These are phyloP conservation scores for Phalloptychus januarius DNA, from an alignment of 2,797 vertebrate species.

Conservation along the genomic window DNA sequence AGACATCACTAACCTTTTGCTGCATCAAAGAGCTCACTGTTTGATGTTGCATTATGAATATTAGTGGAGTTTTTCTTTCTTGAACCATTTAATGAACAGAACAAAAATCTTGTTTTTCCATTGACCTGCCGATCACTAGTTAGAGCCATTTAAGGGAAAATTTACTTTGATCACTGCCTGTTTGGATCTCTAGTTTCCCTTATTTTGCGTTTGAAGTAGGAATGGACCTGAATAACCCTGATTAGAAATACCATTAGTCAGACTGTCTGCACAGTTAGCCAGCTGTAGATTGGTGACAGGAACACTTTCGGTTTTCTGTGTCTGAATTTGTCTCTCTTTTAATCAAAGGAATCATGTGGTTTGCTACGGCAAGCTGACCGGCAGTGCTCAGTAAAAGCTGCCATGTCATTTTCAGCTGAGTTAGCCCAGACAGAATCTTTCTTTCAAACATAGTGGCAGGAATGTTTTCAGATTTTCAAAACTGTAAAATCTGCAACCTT, in stretches of 20 bases:
- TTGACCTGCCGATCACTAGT: not conserved
- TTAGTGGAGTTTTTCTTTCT: not conserved
- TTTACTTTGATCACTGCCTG: not conserved
- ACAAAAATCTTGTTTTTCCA: not conserved
- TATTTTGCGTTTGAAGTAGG: not conserved
- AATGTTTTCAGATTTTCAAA: not conserved
- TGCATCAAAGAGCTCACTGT: not conserved
- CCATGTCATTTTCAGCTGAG: not conserved
- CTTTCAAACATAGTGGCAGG: not conserved
- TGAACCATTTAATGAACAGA: not conserved
- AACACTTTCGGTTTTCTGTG: not conserved
- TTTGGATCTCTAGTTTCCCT: not conserved
- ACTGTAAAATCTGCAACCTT: not conserved
- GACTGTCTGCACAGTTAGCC: not conserved
- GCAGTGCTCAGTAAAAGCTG: not conserved
- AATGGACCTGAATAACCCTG: no score
- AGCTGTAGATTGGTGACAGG: not conserved
- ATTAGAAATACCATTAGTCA: not conserved
- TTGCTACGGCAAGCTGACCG: not conserved
- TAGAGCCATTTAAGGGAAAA: not conserved
- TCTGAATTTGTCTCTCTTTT: not conserved
- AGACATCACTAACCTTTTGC: not conserved
- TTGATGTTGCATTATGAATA: slow-evolving; percentile 2
- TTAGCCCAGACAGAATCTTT: not conserved
- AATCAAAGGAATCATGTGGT: not conserved